phyloP scores from a whole-genome alignment of 1,140 invertebrate species.

The Drosophila bipectinata region DNA sequence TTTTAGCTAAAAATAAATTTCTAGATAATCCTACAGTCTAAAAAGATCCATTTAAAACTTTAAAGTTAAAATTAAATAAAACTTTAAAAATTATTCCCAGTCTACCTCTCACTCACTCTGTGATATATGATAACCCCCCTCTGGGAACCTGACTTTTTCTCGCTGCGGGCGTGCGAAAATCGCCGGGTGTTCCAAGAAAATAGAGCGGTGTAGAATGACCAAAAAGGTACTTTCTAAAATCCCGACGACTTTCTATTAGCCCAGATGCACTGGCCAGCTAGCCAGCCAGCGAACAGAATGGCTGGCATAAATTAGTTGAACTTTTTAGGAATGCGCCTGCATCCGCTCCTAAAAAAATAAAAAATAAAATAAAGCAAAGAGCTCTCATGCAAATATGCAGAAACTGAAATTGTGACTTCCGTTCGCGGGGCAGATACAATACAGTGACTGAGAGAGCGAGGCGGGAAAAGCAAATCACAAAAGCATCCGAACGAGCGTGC shows the following conservation, averaged over 20 bases:
- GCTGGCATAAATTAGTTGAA: slow-evolving; percentile 56
- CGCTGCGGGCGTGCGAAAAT: slow-evolving; percentile 45
- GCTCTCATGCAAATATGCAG: slow-evolving; percentile 31
- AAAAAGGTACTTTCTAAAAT: slow-evolving; percentile 25
- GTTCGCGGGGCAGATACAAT: slow-evolving; percentile 29
- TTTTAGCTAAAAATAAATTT: background rate
- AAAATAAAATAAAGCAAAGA: slow-evolving; percentile 22
- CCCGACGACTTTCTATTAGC: slow-evolving; percentile 46
- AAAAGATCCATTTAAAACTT: background rate
- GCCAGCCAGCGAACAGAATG: slow-evolving; percentile 31
- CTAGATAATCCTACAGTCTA: too few species aligned
- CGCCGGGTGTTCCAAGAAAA: slow-evolving; percentile 7
- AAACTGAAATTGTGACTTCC: slow-evolving; percentile 70
- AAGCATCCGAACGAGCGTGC: slow-evolving; percentile 23
- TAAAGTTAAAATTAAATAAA: background rate
- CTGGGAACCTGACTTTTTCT: slow-evolving; percentile 16
- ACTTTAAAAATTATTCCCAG: background rate
- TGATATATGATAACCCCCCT: slow-evolving; percentile 25
- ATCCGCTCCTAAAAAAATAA: slow-evolving; percentile 44
- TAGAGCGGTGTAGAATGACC: slow-evolving; percentile 13
- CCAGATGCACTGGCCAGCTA: slow-evolving; percentile 27
- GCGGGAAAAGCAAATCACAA: slow-evolving; percentile 34
- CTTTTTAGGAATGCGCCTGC: slow-evolving; percentile 48
- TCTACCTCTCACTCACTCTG: background rate
- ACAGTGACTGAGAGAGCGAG: background rate